phyloP scores from a whole-genome alignment of 2,888 invertebrate species.

The Dynastes hyllus region DNA sequence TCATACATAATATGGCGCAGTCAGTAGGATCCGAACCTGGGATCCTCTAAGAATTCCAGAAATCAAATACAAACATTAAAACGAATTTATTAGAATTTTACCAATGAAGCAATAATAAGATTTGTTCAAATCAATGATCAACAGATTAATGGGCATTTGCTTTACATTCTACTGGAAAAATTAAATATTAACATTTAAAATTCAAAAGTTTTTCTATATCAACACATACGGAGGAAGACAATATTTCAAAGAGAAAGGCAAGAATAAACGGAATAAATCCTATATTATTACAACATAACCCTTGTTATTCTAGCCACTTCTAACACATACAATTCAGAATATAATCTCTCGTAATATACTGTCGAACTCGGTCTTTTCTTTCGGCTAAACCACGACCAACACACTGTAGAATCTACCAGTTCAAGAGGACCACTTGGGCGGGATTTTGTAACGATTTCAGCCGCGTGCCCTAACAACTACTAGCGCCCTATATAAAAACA shows the following conservation, averaged over 20 bases:
- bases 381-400: background rate
- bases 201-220: too few relatives aligned
- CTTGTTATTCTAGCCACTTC: conserved; percentile 4
- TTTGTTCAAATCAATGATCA: too few relatives aligned
- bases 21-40: too few relatives aligned
- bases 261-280: background rate
- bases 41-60: too few relatives aligned
- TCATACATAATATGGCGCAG: too few relatives aligned
- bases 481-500: conserved; percentile 34
- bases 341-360: conserved; percentile 27
- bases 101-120: too few relatives aligned
- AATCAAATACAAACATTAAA: too few relatives aligned
- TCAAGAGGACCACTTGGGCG: background rate
- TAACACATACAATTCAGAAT: background rate
- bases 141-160: too few relatives aligned
- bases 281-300: background rate
- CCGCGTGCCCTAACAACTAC: conserved; percentile 37
- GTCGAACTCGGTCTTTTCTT: background rate
- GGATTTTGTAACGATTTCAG: conserved; percentile 26
- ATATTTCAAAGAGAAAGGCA: background rate
- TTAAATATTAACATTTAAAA: too few relatives aligned
- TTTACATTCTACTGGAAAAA: too few relatives aligned
- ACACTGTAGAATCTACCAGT: background rate
- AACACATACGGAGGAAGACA: too few relatives aligned
- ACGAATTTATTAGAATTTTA: too few relatives aligned